Conservation (phyloP, 2,888 invertebrate species). For the Sabatieria punctata region DNA sequence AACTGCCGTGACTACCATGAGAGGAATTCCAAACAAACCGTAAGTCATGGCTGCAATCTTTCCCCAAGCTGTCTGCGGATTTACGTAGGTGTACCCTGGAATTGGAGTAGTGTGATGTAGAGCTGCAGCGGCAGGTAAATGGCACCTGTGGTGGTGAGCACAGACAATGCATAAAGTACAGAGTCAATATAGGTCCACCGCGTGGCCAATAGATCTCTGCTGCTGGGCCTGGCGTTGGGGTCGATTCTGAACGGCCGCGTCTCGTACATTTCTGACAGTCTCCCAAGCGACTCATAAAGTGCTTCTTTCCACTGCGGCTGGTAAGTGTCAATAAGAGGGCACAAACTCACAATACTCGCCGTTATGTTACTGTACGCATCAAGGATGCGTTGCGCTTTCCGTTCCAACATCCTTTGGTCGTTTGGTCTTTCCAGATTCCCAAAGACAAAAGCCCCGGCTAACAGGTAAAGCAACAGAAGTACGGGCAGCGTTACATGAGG, state of each 20-base stretch:
- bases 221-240: slow-evolving; percentile 10
- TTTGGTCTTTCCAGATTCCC: too few relatives aligned
- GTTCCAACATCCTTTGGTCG: background rate
- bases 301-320: background rate
- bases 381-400: background rate
- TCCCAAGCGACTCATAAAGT: background rate
- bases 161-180: slow-evolving; percentile 26
- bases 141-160: slow-evolving; percentile 17
- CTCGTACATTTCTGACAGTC: slow-evolving; percentile 2
- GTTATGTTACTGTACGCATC: background rate
- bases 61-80: slow-evolving; percentile 22
- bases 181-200: slow-evolving; percentile 23
- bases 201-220: slow-evolving; percentile 19
- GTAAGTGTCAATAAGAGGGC: too few relatives aligned
- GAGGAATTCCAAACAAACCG: slow-evolving; percentile 22
- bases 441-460: slow-evolving; percentile 21
- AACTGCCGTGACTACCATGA: slow-evolving; percentile 28
- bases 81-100: slow-evolving; percentile 22
- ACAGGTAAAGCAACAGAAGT: too few relatives aligned
- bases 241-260: background rate
- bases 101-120: background rate
- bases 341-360: background rate
- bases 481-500: too few relatives aligned
- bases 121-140: background rate
- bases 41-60: slow-evolving; percentile 25